A percentile compares a stretch with the other conserved stretches of the same genome.
These are phyloP conservation scores for Octomys mimax DNA, from an alignment of 2,797 vertebrate species.

Conservation along the genomic window DNA sequence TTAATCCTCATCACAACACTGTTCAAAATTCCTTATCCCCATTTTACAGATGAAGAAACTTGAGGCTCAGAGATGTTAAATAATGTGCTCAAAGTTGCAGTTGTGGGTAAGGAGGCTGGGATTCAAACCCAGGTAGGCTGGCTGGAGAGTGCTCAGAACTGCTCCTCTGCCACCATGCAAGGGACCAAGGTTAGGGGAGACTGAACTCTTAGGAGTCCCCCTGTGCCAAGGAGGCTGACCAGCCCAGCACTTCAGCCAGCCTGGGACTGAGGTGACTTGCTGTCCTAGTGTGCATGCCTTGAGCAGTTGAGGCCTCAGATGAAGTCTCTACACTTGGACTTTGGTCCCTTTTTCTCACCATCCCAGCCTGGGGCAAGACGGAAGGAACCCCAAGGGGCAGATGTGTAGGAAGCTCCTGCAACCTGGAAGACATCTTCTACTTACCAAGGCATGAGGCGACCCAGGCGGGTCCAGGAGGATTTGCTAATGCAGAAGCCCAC, in stretches of 20 bases:
- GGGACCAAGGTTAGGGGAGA: background rate
- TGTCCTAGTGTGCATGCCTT: background rate
- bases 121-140: conserved; percentile 20
- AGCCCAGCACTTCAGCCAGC: background rate
- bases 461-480: conserved; percentile 93
- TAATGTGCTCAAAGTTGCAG: conserved; percentile 33
- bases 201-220: background rate
- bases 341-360: conserved; percentile 12
- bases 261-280: conserved; percentile 13
- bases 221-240: background rate
- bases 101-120: background rate
- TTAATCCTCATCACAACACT: background rate
- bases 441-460: conserved; percentile 98
- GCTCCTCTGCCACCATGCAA: background rate
- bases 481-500: conserved; percentile 97
- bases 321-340: conserved; percentile 10
- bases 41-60: conserved; percentile 52
- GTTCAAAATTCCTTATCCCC: background rate
- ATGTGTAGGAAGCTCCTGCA: background rate
- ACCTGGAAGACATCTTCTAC: conserved; percentile 75
- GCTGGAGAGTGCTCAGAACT: background rate
- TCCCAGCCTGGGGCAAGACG: background rate
- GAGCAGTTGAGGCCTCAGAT: background rate
- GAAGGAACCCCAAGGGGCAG: background rate
- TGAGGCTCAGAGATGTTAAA: conserved; percentile 61